phyloP scores from a whole-genome alignment of 2,113 vertebrate genomes.

The Malaclemys terrapin region DNA sequence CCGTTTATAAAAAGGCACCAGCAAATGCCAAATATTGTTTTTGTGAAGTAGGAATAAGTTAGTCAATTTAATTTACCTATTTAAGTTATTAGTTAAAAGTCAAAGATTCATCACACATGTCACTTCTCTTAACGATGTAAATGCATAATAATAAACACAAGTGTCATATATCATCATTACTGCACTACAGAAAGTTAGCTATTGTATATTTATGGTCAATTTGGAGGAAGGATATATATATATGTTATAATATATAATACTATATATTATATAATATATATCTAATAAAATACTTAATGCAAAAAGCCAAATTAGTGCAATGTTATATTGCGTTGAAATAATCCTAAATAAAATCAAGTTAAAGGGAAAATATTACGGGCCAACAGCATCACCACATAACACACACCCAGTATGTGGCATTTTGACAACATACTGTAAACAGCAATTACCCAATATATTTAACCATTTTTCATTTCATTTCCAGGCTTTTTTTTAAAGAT shows the following conservation, averaged over 20 bases:
- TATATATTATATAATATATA: background rate
- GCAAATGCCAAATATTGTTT: background rate
- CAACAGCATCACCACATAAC: background rate
- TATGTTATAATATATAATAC: background rate
- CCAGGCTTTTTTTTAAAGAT: background rate
- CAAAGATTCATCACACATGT: background rate
- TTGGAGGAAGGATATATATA: slow-evolving; percentile 23
- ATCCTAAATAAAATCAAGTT: background rate
- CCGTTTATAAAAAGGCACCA: slow-evolving; percentile 12
- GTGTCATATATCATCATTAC: slow-evolving; percentile 44
- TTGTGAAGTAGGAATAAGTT: background rate
- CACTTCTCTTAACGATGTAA: slow-evolving; percentile 11
- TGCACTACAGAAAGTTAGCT: background rate
- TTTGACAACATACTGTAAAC: background rate
- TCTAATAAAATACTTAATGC: slow-evolving; percentile 18
- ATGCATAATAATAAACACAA: slow-evolving; percentile 48
- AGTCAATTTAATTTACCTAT: slow-evolving; percentile 12
- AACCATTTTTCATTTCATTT: background rate
- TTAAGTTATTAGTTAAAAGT: slow-evolving; percentile 19
- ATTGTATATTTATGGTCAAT: slow-evolving; percentile 46
- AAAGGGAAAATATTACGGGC: background rate
- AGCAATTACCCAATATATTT: background rate
- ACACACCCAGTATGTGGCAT: background rate
- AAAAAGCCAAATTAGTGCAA: background rate
- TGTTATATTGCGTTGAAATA: background rate